Percentiles rank a stretch among this genome's conserved stretches.
These are phyloP conservation scores for Pyxicephalus adspersus DNA, from an alignment of 2,113 vertebrate genomes.

Conservation along the genomic window DNA sequence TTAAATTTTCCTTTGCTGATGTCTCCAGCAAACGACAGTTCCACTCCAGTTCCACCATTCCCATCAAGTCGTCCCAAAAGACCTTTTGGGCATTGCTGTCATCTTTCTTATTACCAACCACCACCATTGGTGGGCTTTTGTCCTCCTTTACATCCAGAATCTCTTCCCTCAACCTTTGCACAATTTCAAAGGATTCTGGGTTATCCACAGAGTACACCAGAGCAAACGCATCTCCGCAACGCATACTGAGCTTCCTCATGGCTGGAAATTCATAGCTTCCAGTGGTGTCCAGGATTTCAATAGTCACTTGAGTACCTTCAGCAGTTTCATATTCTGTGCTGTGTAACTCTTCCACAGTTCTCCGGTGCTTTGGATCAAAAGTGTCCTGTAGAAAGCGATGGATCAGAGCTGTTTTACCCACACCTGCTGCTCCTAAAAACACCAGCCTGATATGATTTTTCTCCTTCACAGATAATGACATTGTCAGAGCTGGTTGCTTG, in stretches of 20 bases:
- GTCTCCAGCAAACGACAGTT: conserved; percentile 87
- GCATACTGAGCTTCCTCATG: conserved; percentile 90
- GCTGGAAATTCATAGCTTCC: conserved; percentile 92
- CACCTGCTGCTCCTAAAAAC: conserved; percentile 86
- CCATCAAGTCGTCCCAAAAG: conserved; percentile 73
- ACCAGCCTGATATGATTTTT: conserved; percentile 85
- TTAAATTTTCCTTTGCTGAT: conserved; percentile 86
- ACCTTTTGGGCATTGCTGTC: conserved; percentile 70
- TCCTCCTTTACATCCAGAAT: conserved; percentile 89
- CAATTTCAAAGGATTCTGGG: conserved; percentile 81
- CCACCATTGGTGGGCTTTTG: conserved; percentile 84
- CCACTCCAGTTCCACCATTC: conserved; percentile 87
- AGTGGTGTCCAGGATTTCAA: conserved; percentile 90
- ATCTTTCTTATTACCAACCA: conserved; percentile 89
- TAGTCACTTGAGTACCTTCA: conserved; percentile 76
- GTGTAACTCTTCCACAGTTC: conserved; percentile 91
- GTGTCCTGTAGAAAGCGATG: conserved; percentile 85
- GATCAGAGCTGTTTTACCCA: conserved; percentile 88
- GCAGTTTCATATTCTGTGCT: conserved; percentile 85
- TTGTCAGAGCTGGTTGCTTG: conserved; percentile 47
- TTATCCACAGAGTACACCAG: conserved; percentile 87
- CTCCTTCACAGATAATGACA: conserved; percentile 84
- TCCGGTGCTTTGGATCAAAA: conserved; percentile 86
- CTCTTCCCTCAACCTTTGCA: conserved; percentile 85
- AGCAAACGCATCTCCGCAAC: conserved; percentile 87